These are phyloP conservation scores for Gandaritis pyraliata DNA, from an alignment of 2,888 invertebrate species.

Conservation along the genomic window DNA sequence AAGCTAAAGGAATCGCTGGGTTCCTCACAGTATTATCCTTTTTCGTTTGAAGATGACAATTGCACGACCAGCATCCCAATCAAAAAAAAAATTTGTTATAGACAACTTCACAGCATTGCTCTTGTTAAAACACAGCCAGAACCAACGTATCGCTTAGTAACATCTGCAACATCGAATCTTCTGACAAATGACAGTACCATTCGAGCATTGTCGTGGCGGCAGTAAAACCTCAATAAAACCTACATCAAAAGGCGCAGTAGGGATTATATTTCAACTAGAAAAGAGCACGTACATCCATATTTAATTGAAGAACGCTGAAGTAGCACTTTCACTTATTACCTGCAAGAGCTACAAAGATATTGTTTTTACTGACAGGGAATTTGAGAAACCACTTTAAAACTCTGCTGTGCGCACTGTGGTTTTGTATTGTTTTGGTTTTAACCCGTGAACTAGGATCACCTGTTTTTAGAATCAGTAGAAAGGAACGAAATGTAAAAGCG, in stretches of 20 bases:
- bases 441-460: too few relatives aligned
- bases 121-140: too few relatives aligned
- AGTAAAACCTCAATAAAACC: slow-evolving; percentile 65
- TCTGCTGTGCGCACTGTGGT: not conserved
- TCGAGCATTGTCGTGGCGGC: slow-evolving; percentile 51
- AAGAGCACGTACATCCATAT: slow-evolving; percentile 52
- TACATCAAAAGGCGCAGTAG: slow-evolving; percentile 52
- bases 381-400: slow-evolving; percentile 8
- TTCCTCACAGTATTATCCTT: too few relatives aligned
- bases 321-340: slow-evolving; percentile 63
- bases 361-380: slow-evolving; percentile 2
- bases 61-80: too few relatives aligned
- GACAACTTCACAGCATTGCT: too few relatives aligned
- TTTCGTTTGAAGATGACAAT: too few relatives aligned
- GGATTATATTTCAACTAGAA: slow-evolving; percentile 54
- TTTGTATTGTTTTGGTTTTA: not conserved
- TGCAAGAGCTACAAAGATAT: slow-evolving; percentile 39
- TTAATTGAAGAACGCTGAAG: slow-evolving; percentile 55
- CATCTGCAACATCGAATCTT: slow-evolving; percentile 25
- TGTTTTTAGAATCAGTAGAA: not conserved
- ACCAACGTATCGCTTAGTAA: slow-evolving; percentile 1
- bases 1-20: too few relatives aligned
- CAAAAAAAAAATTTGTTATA: too few relatives aligned
- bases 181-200: slow-evolving; percentile 34
- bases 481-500: too few relatives aligned